Evolutionary conservation across 2,113 vertebrate species (phyloP).

Genomic region (Platysteira castanea): DNA sequence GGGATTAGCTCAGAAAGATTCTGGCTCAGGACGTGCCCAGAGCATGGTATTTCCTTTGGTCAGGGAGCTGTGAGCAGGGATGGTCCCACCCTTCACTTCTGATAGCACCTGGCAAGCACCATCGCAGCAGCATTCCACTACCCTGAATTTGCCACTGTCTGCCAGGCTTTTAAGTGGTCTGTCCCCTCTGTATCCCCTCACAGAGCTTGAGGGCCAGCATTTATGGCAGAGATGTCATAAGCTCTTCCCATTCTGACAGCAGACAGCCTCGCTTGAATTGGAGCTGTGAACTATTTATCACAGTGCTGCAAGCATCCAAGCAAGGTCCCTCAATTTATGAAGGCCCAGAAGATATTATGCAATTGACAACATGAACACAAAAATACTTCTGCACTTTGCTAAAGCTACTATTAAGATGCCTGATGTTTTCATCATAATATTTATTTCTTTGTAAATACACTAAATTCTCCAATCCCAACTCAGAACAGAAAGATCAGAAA

Average conservation of each 20-base stretch:
- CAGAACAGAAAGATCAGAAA: slow-evolving; percentile 75
- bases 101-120: not conserved
- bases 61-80: not conserved
- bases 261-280: not conserved
- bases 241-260: not conserved
- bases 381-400: slow-evolving; percentile 65
- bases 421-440: slow-evolving; percentile 78
- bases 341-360: slow-evolving; percentile 43
- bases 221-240: not conserved
- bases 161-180: not conserved
- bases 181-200: not conserved
- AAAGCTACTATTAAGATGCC: slow-evolving; percentile 67
- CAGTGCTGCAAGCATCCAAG: not conserved
- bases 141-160: not conserved
- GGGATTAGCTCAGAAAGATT: not conserved
- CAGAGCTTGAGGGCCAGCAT: not conserved
- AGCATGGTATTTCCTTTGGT: not conserved
- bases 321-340: slow-evolving; percentile 27
- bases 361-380: slow-evolving; percentile 60
- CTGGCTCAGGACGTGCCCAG: not conserved
- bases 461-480: slow-evolving; percentile 68
- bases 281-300: slow-evolving; percentile 23
- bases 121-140: not conserved
- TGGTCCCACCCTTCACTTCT: not conserved
- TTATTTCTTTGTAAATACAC: slow-evolving; percentile 77